Evolutionary conservation across 2,888 invertebrate species (phyloP).

Genomic region (Scaeva pyrastri): DNA sequence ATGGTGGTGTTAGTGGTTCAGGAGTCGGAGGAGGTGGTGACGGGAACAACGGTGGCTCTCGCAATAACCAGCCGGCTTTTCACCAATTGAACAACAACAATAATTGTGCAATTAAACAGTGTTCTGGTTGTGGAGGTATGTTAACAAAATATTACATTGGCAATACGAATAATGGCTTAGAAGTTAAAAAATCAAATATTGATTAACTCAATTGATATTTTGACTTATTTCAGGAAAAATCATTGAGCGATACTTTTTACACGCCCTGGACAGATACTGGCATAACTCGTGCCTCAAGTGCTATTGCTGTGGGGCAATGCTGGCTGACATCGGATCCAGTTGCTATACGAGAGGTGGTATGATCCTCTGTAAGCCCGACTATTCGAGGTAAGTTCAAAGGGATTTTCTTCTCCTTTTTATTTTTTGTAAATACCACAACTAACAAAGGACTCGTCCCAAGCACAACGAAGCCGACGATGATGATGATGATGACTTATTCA

Average conservation of each 20-base stretch:
- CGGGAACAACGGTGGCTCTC: constrained; percentile 22
- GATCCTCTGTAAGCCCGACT: constrained; percentile 97
- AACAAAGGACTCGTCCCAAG: background rate
- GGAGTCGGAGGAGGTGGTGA: background rate
- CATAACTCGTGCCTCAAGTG: constrained; percentile 97
- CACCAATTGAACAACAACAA: constrained; percentile 79
- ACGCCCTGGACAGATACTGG: constrained; percentile 96
- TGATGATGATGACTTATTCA: background rate
- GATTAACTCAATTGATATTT: too few species aligned
- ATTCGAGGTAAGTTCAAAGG: constrained; percentile 89
- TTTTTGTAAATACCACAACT: background rate
- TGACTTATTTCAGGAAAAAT: constrained; percentile 86
- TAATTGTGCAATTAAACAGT: constrained; percentile 87
- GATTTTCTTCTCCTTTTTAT: background rate
- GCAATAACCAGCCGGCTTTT: constrained; percentile 74
- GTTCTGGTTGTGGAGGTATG: constrained; percentile 93
- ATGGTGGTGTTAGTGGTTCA: background rate
- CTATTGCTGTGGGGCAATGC: constrained; percentile 92
- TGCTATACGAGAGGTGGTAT: constrained; percentile 96
- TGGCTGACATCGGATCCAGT: constrained; percentile 94
- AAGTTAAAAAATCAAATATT: background rate
- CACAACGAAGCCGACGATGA: background rate
- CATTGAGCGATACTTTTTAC: constrained; percentile 93
- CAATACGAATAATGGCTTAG: too few species aligned
- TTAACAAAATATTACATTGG: constrained; percentile 29